Conservation (phyloP, 2,113 vertebrate genomes). For the Eleginops maclovinus region DNA sequence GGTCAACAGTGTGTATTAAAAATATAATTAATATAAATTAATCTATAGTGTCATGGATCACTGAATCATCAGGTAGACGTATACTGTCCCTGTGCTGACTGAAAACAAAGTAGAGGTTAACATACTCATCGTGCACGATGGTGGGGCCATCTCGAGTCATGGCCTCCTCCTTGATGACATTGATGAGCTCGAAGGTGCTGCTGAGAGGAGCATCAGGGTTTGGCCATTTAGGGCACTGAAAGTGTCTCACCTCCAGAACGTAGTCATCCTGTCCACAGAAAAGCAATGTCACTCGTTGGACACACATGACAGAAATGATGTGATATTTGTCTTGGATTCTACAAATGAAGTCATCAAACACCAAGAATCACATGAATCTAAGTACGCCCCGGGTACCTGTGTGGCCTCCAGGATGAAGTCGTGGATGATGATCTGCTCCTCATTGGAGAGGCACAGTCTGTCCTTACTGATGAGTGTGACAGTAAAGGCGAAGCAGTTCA, state of each 20-base stretch:
- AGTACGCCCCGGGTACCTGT: constrained; percentile 84
- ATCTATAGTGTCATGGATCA: too few relatives aligned
- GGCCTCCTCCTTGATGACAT: constrained; percentile 99
- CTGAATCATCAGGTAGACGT: too few relatives aligned
- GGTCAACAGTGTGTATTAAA: too few relatives aligned
- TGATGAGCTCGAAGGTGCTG: constrained; percentile 98
- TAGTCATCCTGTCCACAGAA: constrained; percentile 91
- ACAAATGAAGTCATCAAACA: not conserved
- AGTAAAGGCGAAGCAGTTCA: constrained; percentile 99
- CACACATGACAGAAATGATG: not conserved
- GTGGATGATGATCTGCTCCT: constrained; percentile 99
- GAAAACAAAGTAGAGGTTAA: constrained; percentile 26
- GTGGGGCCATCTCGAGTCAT: constrained; percentile 97
- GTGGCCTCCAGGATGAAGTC: constrained; percentile 99
- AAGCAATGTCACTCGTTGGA: not conserved
- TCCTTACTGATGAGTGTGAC: constrained; percentile 99
- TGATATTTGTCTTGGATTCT: not conserved
- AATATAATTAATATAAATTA: too few relatives aligned
- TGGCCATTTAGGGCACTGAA: constrained; percentile 99
- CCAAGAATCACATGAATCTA: not conserved
- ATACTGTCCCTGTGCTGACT: not conserved
- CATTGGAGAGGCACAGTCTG: constrained; percentile 97
- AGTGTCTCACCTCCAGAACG: constrained; percentile 97
- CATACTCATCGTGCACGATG: constrained; percentile 98
- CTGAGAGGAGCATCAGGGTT: constrained; percentile 96